These are phyloP conservation scores for Ellobium chinense DNA, from an alignment of 2,888 invertebrate genomes.

Conservation along the genomic window DNA sequence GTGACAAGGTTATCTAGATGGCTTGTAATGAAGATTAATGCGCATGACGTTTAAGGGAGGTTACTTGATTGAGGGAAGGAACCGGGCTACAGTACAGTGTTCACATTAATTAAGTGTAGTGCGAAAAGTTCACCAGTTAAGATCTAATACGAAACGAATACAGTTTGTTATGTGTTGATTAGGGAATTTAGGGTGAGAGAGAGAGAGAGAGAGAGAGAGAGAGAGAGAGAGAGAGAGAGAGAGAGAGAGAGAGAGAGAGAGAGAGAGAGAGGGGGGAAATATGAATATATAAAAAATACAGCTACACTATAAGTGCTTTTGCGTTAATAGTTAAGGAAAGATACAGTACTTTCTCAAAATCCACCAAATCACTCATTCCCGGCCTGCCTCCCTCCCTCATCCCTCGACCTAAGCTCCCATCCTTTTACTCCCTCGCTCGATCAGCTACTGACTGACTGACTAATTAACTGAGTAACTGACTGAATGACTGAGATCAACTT, in stretches of 20 bases:
- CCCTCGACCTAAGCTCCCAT: background rate
- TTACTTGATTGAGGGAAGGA: too few species aligned
- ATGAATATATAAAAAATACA: too few species aligned
- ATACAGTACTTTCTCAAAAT: background rate
- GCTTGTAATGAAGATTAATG: too few species aligned
- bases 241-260: constrained; percentile 20
- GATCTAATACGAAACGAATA: too few species aligned
- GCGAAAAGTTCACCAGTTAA: too few species aligned
- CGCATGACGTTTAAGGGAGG: too few species aligned
- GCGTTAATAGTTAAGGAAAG: background rate
- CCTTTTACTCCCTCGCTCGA: background rate
- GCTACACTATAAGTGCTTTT: background rate
- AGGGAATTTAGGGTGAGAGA: background rate
- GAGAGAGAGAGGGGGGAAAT: background rate
- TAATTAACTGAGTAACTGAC: too few species aligned
- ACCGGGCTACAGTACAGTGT: too few species aligned
- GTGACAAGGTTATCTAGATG: too few species aligned
- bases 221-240: constrained; percentile 23
- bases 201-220: constrained; percentile 25
- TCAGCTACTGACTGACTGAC: background rate
- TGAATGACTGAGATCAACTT: too few species aligned
- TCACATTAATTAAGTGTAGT: too few species aligned
- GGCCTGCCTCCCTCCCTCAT: background rate
- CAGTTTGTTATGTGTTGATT: too few species aligned
- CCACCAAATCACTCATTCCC: background rate